Evolutionary conservation across 2,113 vertebrate genomes (phyloP), one percentile per base, ranked within the genome.

Genomic region (Spizaetus ornatus): DNA sequence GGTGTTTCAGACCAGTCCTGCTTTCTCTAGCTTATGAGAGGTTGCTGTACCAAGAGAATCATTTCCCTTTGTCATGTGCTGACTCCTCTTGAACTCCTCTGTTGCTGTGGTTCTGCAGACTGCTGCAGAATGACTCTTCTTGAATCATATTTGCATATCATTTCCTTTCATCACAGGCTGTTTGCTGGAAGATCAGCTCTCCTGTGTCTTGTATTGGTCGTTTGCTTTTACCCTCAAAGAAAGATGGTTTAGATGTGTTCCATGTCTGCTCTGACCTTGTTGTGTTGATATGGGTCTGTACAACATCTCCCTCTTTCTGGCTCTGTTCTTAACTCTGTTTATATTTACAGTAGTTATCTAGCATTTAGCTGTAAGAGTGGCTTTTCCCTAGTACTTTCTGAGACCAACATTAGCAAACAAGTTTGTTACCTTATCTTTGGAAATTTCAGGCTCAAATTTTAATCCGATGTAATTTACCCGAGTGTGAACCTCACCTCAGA

Each of bases 91-190:
- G 76, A 78, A 52, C 74, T 76, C 26, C 27, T 79, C 77, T 95
- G 94, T 80, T 8, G 13, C 87, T 90, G 91, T 71, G 93, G 69
- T 88, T 96, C 96, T 94, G 94, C 88, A 83, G 86, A 47, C 69
- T 89, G 79, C 82, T 92, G 90, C 93, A 94, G 58, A 90, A 29
- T 59, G 10, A 42, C 85, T 82, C 74, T 71, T 85, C 72, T 53
- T 61, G 85, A 89, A 89, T 89, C 81, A 56, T 29, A 88, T 92
- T 86, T 95, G 92, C 63, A 56, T 82, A 19, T 67, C 7, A 20
- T 88, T 93, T 83, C 93, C 55, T 81, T 77, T 67, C 50, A 93
- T 82, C 67, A n/a, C 50, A 19, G 27, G 29, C 80, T 83, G 66
- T 74, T 82, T 88, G 83, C 88, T 82, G 86, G 73, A 69, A 70